These are phyloP conservation scores for Epizoanthus rinbou DNA, from an alignment of 92 coral and sea anemone species.

Conservation along the genomic window DNA sequence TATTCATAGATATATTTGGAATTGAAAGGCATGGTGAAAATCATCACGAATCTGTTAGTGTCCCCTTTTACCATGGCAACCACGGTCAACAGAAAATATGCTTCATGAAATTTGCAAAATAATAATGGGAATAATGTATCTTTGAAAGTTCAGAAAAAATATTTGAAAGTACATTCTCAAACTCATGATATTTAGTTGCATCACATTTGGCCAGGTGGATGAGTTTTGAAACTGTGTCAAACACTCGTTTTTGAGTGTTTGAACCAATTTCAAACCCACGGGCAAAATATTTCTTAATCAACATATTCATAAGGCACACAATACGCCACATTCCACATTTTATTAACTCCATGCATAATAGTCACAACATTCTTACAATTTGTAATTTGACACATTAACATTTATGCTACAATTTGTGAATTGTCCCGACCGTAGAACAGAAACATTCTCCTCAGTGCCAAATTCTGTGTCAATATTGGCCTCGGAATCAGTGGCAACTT, in stretches of 20 bases:
- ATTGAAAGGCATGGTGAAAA: not conserved
- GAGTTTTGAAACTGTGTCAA: no score
- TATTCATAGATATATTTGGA: not conserved
- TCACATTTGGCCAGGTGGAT: no score
- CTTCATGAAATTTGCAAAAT: not conserved
- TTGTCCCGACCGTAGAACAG: no score
- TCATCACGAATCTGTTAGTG: not conserved
- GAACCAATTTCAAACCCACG: no score
- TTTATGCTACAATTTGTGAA: no score
- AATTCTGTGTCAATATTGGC: not conserved
- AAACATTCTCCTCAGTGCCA: not conserved
- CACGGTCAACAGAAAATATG: not conserved
- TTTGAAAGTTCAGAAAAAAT: not conserved
- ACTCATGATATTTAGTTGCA: no score
- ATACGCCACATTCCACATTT: not conserved
- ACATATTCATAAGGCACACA: not conserved
- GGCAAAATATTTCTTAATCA: not conserved
- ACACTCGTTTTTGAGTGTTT: no score
- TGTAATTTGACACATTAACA: not conserved
- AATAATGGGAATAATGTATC: not conserved
- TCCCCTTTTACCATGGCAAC: slow-evolving; percentile 14
- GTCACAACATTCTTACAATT: slow-evolving; percentile 1
- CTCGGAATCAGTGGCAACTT: not conserved
- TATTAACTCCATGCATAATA: not conserved
- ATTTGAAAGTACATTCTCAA: no score